phyloP scores from a whole-genome alignment of 2,113 vertebrate species.

The Phrynosoma blainvillii region DNA sequence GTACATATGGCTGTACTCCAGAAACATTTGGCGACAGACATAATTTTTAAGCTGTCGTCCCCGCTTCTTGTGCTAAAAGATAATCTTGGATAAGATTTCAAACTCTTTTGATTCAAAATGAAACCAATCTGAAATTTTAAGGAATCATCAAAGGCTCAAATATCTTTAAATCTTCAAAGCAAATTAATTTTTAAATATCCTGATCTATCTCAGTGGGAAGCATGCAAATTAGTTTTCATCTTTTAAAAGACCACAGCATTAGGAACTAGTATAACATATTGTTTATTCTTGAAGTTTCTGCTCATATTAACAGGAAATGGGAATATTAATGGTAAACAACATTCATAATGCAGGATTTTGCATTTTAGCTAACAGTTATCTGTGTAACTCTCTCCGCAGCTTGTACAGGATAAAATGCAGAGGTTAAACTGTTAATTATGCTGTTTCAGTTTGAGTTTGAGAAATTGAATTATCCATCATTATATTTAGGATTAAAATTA shows the following conservation, averaged over 20 bases:
- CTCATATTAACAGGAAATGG: neutral
- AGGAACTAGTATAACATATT: neutral
- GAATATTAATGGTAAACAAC: constrained; percentile 7
- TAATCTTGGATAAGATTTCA: constrained; percentile 41
- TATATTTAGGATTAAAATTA: neutral
- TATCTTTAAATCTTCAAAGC: constrained; percentile 23
- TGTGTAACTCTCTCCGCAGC: neutral
- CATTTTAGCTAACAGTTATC: neutral
- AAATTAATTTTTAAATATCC: neutral
- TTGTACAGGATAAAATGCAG: neutral
- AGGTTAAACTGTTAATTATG: neutral
- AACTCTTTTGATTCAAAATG: constrained; percentile 8
- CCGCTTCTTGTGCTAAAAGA: neutral
- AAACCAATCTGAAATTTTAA: constrained; percentile 35
- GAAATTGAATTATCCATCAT: neutral
- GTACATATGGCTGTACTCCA: constrained; percentile 13
- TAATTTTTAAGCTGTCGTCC: constrained; percentile 47
- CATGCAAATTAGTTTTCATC: constrained; percentile 24
- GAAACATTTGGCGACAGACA: constrained; percentile 29
- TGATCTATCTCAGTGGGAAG: neutral
- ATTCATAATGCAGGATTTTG: neutral
- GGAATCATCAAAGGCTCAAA: constrained; percentile 47
- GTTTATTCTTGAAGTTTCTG: constrained; percentile 1
- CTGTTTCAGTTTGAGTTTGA: neutral
- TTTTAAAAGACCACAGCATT: neutral